Conservation (phyloP, 2,113 vertebrate genomes). For the Sminthopsis crassicaudata region DNA sequence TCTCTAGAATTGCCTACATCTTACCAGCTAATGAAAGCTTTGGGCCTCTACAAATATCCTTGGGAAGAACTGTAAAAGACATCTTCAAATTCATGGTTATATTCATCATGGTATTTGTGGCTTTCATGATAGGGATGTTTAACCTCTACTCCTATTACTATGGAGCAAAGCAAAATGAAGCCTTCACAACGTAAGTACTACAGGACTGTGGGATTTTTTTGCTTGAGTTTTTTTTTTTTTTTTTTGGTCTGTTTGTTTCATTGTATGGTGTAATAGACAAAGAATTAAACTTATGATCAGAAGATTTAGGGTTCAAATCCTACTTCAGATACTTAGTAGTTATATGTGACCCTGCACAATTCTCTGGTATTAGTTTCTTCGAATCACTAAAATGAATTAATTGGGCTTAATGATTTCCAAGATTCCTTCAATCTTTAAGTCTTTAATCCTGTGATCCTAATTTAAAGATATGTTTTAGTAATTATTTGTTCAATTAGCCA, state of each 20-base stretch:
- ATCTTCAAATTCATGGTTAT: constrained; percentile 99
- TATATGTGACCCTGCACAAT: neutral
- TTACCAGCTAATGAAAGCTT: constrained; percentile 97
- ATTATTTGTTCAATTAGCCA: neutral
- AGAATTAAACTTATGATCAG: neutral
- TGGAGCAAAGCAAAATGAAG: constrained; percentile 94
- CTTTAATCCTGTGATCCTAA: neutral
- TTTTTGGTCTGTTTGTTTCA: neutral
- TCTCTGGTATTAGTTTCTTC: neutral
- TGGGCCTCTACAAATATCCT: constrained; percentile 96
- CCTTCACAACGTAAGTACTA: constrained; percentile 95
- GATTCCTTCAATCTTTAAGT: neutral
- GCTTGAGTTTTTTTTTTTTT: no score
- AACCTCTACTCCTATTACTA: constrained; percentile 97
- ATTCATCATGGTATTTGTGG: constrained; percentile 97
- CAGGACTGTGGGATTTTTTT: neutral
- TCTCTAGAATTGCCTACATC: constrained; percentile 97
- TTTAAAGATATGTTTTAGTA: neutral
- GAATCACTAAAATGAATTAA: neutral
- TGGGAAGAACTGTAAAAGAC: constrained; percentile 96
- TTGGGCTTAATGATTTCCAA: neutral
- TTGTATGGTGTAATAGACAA: neutral
- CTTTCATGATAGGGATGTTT: constrained; percentile 99
- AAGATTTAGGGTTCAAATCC: neutral
- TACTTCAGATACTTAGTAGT: neutral